Evolutionary conservation across 2,888 invertebrate species (phyloP).

Genomic region (Drosophila niveifrons): DNA sequence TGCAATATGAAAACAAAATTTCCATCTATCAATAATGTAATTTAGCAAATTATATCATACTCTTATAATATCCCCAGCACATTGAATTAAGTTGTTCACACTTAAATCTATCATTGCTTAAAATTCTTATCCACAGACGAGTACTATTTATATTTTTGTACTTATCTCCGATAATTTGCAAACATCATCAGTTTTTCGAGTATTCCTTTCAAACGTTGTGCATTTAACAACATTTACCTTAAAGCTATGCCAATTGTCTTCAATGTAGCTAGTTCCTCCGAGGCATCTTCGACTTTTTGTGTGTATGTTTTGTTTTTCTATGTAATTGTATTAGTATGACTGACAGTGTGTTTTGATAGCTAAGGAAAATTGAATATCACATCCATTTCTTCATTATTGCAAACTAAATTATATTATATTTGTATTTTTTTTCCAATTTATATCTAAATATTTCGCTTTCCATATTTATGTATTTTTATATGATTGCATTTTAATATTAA

Average conservation of each 20-base stretch:
- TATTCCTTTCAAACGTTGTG: neutral
- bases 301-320: neutral
- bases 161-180: conserved; percentile 9
- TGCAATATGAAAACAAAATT: conserved; percentile 25
- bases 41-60: conserved; percentile 17
- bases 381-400: neutral
- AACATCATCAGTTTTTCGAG: neutral
- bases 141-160: conserved; percentile 24
- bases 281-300: neutral
- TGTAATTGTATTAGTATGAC: no score
- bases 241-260: conserved; percentile 30
- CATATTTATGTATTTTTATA: conserved; percentile 17
- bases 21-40: conserved; percentile 12
- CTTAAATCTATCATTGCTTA: no score
- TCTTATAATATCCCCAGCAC: neutral
- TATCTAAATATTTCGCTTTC: neutral
- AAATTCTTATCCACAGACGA: neutral
- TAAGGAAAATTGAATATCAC: neutral
- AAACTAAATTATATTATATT: no score
- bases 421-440: conserved; percentile 2
- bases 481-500: neutral
- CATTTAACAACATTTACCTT: conserved; percentile 5
- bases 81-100: conserved; percentile 12
- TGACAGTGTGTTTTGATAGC: neutral
- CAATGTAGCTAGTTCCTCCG: conserved; percentile 17